Evolutionary conservation across 2,113 vertebrate genomes (phyloP).

Genomic region (Albula glossodonta): DNA sequence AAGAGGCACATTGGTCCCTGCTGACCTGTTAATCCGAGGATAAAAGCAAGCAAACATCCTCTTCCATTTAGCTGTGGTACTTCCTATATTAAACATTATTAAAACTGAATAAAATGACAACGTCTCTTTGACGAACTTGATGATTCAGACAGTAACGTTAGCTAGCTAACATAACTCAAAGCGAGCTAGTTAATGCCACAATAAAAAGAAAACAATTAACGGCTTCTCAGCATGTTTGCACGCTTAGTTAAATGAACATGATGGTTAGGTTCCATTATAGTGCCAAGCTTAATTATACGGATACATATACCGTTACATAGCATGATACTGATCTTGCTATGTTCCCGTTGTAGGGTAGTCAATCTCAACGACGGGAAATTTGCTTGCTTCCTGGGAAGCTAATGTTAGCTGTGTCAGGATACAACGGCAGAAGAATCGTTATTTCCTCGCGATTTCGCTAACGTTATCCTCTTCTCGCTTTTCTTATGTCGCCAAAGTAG

Average conservation of each 20-base stretch:
- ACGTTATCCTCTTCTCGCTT: not conserved
- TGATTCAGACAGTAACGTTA: not conserved
- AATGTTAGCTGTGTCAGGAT: not conserved
- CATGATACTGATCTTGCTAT: not conserved
- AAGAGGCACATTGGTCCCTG: not conserved
- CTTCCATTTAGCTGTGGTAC: not conserved
- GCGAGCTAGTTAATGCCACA: too few species aligned
- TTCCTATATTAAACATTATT: not conserved
- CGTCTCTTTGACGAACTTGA: not conserved
- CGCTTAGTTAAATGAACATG: not conserved
- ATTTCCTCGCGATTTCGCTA: not conserved
- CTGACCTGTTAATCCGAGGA: conserved; percentile 7
- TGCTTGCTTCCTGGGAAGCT: not conserved
- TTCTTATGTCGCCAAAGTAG: not conserved
- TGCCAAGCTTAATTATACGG: too few species aligned
- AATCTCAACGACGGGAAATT: conserved; percentile 1
- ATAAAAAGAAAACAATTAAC: not conserved
- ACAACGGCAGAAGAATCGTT: not conserved
- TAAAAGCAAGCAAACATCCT: not conserved
- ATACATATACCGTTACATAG: not conserved
- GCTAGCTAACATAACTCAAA: not conserved
- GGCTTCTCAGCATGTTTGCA: not conserved
- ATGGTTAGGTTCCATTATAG: not conserved
- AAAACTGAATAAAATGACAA: not conserved
- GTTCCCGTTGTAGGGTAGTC: not conserved